Evolutionary conservation across 2,113 vertebrate genomes (phyloP).

Genomic region (Nipponia nippon): DNA sequence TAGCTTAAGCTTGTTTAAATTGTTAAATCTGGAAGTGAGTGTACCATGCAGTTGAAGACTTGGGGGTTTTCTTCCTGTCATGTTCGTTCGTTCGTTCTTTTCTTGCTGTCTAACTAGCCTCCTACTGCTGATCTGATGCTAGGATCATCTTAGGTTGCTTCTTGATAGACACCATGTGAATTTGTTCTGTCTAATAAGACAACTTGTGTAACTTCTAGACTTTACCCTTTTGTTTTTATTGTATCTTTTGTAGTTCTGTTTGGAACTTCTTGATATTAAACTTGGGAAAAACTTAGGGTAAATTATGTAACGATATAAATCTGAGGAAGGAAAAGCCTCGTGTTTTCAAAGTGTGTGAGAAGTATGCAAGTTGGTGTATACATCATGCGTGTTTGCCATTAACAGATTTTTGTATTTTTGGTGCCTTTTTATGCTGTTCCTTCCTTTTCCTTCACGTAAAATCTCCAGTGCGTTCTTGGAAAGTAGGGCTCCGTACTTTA

Average conservation of each 20-base stretch:
- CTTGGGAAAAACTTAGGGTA: not conserved
- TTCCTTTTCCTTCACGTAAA: not conserved
- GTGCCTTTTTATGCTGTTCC: not conserved
- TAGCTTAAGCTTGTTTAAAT: not conserved
- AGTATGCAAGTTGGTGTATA: not conserved
- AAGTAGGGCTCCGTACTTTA: not conserved
- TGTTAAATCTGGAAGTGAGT: not conserved
- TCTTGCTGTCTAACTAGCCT: not conserved
- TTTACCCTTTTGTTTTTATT: not conserved
- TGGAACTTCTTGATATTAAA: not conserved
- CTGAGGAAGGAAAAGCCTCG: accelerated
- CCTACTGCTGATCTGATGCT: not conserved
- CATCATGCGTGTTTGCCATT: not conserved
- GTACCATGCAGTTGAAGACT: not conserved
- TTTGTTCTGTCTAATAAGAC: not conserved
- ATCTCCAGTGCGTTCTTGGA: not conserved
- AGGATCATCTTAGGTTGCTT: not conserved
- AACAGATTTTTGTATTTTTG: not conserved
- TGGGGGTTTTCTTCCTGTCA: not conserved
- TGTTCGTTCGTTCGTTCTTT: not conserved
- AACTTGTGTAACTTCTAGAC: not conserved
- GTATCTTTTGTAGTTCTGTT: not conserved
- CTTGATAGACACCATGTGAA: accelerated
- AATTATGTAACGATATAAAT: not conserved
- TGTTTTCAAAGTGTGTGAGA: not conserved